Evolutionary conservation across 2,113 vertebrate species (phyloP).

Genomic region (Sylvietta virens): DNA sequence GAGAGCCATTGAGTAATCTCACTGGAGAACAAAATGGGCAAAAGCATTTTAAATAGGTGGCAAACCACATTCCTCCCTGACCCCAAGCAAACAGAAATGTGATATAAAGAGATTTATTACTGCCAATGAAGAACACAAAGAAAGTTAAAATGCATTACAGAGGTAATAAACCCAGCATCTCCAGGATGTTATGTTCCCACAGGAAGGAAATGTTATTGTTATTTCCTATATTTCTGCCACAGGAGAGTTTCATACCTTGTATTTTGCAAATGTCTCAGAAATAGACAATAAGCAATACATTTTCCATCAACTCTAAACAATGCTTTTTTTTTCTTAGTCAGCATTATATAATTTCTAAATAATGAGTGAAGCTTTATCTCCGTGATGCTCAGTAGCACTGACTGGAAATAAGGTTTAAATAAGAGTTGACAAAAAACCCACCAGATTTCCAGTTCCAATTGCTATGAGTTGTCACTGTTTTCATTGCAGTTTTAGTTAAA

Average conservation of each 20-base stretch:
- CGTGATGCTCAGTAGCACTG: background rate
- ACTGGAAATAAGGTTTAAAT: background rate
- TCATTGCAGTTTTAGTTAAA: background rate
- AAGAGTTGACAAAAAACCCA: background rate
- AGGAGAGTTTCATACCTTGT: background rate
- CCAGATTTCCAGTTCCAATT: background rate
- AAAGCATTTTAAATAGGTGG: background rate
- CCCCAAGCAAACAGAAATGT: background rate
- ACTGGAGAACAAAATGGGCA: conserved; percentile 53
- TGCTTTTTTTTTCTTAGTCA: background rate
- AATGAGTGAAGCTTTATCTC: background rate
- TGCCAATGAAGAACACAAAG: background rate
- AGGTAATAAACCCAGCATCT: background rate
- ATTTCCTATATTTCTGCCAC: background rate
- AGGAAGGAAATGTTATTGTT: background rate
- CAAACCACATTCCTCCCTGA: rapidly evolving
- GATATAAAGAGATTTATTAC: background rate
- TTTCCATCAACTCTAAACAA: background rate
- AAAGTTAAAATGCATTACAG: background rate
- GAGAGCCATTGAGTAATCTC: conserved; percentile 65
- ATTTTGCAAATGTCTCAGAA: background rate
- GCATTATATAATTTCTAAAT: background rate
- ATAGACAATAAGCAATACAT: background rate
- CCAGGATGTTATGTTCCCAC: background rate
- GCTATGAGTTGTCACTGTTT: background rate